Evolutionary conservation across 1,140 invertebrate species (phyloP).

Genomic region (Maniola jurtina): DNA sequence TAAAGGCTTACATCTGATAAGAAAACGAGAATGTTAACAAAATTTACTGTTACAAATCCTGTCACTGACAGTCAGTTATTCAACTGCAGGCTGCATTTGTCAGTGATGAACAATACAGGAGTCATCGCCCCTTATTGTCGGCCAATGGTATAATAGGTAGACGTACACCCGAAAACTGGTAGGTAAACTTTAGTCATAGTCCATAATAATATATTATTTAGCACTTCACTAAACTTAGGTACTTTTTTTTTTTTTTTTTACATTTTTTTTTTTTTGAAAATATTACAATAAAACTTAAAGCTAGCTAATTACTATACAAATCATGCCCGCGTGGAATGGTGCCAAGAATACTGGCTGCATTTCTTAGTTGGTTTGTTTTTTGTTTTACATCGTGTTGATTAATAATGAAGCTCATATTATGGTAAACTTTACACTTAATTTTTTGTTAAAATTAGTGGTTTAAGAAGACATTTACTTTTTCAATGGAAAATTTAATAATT

Average conservation of each 20-base stretch:
- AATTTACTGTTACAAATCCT: conserved; percentile 16
- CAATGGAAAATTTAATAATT: too few species aligned
- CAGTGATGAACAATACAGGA: conserved; percentile 36
- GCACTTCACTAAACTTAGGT: background rate
- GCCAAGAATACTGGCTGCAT: too few species aligned
- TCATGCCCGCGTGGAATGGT: too few species aligned
- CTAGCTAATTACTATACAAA: too few species aligned
- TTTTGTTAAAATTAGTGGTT: too few species aligned
- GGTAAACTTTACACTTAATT: too few species aligned
- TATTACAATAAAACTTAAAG: too few species aligned
- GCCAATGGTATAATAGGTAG: conserved; percentile 39
- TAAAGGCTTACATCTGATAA: conserved; percentile 10
- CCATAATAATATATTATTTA: conserved; percentile 17
- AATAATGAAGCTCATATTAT: too few species aligned
- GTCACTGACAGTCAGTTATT: conserved; percentile 33
- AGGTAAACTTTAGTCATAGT: conserved; percentile 19
- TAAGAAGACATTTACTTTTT: too few species aligned
- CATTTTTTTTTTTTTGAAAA: too few species aligned
- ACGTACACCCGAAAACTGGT: conserved; percentile 45
- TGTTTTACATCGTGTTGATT: background rate
- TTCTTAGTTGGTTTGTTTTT: conserved; percentile 8
- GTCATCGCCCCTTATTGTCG: conserved; percentile 45
- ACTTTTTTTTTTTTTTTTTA: too few species aligned
- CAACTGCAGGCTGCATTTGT: conserved; percentile 23
- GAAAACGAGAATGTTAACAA: conserved; percentile 2